Evolutionary conservation across 2,888 invertebrate genomes (phyloP).

Genomic region (Netelia virgata): DNA sequence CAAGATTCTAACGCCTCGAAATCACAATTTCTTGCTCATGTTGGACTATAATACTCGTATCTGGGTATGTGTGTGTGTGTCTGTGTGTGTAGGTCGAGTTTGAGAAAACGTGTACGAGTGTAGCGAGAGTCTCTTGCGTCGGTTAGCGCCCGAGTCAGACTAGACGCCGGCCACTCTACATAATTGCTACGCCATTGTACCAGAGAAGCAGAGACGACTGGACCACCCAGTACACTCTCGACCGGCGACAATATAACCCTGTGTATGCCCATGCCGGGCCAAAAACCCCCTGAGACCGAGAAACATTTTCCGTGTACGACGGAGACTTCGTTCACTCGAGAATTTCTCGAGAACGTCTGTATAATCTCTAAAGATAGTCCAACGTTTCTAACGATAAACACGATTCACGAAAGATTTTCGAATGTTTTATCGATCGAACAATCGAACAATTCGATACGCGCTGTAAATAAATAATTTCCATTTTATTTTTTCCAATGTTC

Average conservation of each 20-base stretch:
- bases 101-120: background rate
- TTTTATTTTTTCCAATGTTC: no score
- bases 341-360: background rate
- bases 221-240: conserved; percentile 35
- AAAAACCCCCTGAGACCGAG: conserved; percentile 44
- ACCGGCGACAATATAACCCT: conserved; percentile 42
- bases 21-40: conserved; percentile 32
- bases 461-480: no score
- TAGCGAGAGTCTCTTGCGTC: conserved; percentile 40
- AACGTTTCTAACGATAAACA: no score
- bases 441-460: no score
- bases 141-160: conserved; percentile 57
- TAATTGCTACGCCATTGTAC: conserved; percentile 78
- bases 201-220: conserved; percentile 18
- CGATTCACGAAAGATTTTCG: no score
- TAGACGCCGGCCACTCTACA: conserved; percentile 78
- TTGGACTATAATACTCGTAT: background rate
- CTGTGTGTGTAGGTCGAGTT: background rate
- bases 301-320: conserved; percentile 21
- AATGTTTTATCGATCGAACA: no score
- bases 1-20: conserved; percentile 8
- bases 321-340: conserved; percentile 9
- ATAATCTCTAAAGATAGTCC: no score
- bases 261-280: conserved; percentile 40
- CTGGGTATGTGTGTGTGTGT: background rate